Evolutionary conservation across 1,140 invertebrate genomes (phyloP), one percentile per base, ranked within the genome.

Genomic region (Eurosta solidaginis): DNA sequence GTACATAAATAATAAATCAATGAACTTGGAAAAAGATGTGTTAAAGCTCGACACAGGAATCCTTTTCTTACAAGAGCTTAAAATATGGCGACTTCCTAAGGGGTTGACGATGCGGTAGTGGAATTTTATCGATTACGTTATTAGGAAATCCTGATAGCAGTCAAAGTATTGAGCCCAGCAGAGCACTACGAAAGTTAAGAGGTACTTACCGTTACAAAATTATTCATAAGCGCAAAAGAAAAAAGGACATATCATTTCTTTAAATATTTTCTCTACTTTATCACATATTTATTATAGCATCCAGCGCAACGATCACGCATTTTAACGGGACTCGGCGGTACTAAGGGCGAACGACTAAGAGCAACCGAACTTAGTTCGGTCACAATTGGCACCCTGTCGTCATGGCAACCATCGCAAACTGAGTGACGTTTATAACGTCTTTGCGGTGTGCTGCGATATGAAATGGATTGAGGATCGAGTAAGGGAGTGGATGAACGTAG

Each of bases 401-500:
- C 78, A 25, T 86, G 54, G 36, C 74, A 45, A 52, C 20, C 40
- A 27, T 36, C 33, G 4, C 5, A 36, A n/a, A 27, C 33, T 29
- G 12, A 77, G 36, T 44, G 73, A 29, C 22, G 42, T 40, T 40
- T 78, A 76, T 1, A 20, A 22, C 42, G 45, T 77, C 22, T 40
- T n/a, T 59, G 77, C 10, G 79, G 77, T 5, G 79, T 63, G 1
- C 74, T 54, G 9, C 75, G 49, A 50, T 78, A 80, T n/a, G 77
- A 76, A n/a, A n/a, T n/a, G 5, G 77, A 78, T 9, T 52, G 7
- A 0, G 52, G n/a, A 4, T 68, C 22, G 12, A 27, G 36, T 78
- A 52, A 83, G 80, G 7, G 47, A 14, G 50, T 81, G 80, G 79
- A 80, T 83, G 78, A 77, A 52, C 47, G 20, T 44, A 76, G 79